Evolutionary conservation across 1,140 invertebrate genomes (phyloP), one percentile per base, ranked within the genome.

Genomic region (Drosophila miranda): DNA sequence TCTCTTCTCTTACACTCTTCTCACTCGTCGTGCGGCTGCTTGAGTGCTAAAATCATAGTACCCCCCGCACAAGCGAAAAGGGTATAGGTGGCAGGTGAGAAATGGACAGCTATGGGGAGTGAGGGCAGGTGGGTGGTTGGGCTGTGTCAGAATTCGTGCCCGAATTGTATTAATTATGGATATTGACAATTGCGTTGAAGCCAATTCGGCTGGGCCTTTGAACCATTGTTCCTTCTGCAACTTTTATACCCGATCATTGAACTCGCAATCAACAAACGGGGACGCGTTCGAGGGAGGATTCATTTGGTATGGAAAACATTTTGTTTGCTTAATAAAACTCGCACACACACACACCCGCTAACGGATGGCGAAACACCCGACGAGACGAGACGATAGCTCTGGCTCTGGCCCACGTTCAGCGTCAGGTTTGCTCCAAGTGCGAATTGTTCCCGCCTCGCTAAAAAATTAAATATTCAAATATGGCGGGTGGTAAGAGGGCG

Each of bases 401-500:
- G 11, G n/a, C 30, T 60, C 23, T 60, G 51, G 60, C 51, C 75
- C 9, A 28, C 78, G 68, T 84, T 84, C 74, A 87, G 74, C 81
- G 64, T 76, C 77, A 81, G 63, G 56, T 84, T 84, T 60, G 3
- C 34, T 38, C 75, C 58, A 87, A 86, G 78, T 86, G 81, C 82
- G 77, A 84, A 86, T 67, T 77, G 81, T 84, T 86, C 73, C 77
- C 77, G 77, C 60, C 82, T 81, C 71, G 82, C 82, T 81, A 81
- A 81, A 87, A 87, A 86, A 86, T 86, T 86, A 86, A 86, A 87
- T 86, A 86, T 86, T 86, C 81, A 86, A 86, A 86, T 86, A 81
- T 51, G 58, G 34, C 43, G 21, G 34, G 45, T 13, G 30, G 3
- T 41, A n/a, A 14, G 9, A 16, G 23, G 44, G 6, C 19, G 19